Base-by-base conservation (phyloP, 2,797 vertebrate species). In the Bradypodion ventrale region DNA sequence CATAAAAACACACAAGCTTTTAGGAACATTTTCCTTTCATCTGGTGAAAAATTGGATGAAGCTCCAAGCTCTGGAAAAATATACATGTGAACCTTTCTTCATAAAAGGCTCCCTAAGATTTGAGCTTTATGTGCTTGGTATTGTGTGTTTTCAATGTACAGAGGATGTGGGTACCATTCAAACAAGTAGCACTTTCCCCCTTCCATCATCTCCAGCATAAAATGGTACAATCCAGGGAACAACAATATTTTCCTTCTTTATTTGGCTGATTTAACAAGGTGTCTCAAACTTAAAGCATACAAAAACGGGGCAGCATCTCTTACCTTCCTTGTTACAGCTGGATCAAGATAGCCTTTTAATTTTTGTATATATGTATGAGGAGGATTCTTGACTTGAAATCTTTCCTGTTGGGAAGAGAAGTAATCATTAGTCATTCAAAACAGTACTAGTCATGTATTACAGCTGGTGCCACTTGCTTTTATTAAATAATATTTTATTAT, bases 381-480 rank as follows among this genome's bases (percentile, higher is more conserved):
- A 83, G 98, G 98, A 83, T 99, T 99, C 95, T 99, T 99, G 93
- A 99, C 98, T 93, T 99, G 98, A 90, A 99, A 99, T 49, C 98
- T 95, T 92, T 99, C 98, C 98, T 99, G 91, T 63, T 93, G 83
- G 79, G 84, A 90, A 90, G 0, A 89, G 3, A 72, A 89, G 52
- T 42, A 86, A 85, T 82, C 1, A 79, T 92, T 88, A 77, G 85
- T 52, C 62, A 91, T 85, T 27, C 83, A 60, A 59, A 62, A 23
- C 19, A 19, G 1, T 78, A 88, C 29, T 27, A 3, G 12, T 8
- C 1, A 70, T 29, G 0, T 10, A 2, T 37, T 83, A n/a, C 42
- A 37, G 5, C 8, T 75, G 25, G 23, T 27, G 21, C 23, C 9
- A 35, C 42, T 73, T 42, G 15, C n/a, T n/a, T n/a, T n/a, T n/a